These are phyloP conservation scores for Macrochelys suwanniensis DNA, from an alignment of 2,797 vertebrate species.

Conservation along the genomic window DNA sequence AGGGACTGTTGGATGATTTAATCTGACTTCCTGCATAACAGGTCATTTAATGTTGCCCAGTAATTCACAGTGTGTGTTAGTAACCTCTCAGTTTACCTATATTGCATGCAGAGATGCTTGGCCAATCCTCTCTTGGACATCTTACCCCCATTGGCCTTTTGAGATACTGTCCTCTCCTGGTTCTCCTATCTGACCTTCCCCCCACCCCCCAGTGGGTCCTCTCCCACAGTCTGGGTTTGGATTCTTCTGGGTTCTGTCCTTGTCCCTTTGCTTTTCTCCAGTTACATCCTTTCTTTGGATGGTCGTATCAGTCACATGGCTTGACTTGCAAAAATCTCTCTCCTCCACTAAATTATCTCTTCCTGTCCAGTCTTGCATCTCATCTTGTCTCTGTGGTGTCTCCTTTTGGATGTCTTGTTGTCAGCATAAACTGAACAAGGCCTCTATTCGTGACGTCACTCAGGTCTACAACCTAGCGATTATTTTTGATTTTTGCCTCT, in stretches of 20 bases:
- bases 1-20: conserved; percentile 11
- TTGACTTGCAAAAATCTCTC: neutral
- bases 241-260: neutral
- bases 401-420: neutral
- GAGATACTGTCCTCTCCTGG: neutral
- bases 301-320: neutral
- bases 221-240: neutral
- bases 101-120: neutral
- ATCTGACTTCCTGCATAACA: neutral
- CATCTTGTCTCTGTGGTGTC: neutral
- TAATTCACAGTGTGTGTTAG: neutral
- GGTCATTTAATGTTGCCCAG: neutral
- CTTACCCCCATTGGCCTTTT: neutral
- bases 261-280: neutral
- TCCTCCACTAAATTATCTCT: neutral
- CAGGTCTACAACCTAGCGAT: neutral
- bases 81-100: neutral
- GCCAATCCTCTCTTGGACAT: neutral
- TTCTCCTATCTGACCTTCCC: neutral
- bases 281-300: neutral
- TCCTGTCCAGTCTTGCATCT: rapidly evolving
- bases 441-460: neutral
- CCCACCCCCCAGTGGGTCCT: neutral
- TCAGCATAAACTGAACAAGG: neutral
- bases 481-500: conserved; percentile 25